Evolutionary conservation across 2,888 invertebrate genomes (phyloP), one percentile per base, ranked within the genome.

Genomic region (Drosophila leonis): DNA sequence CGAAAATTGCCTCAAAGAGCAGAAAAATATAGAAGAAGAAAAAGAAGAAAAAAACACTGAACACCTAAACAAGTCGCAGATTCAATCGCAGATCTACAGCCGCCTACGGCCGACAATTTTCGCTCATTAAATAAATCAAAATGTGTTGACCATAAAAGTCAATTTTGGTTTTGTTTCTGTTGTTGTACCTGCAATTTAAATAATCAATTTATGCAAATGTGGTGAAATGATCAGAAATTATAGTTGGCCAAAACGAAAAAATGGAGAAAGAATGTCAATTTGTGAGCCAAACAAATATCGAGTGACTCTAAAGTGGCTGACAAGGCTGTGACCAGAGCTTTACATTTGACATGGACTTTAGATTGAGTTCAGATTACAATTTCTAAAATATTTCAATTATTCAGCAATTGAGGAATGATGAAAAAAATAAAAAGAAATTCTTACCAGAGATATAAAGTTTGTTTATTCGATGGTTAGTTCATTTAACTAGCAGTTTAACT

Each of bases 91-190:
- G 66, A 81, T 81, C 65, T 75, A 24, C 15, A 18, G 69, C 66
- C 84, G 87, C 84, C 70, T 79, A 80, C 79, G 78, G 79, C 70
- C 69, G 56, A 77, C 73, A 70, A 88, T 80, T 89, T 87, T 73
- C 71, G 74, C 67, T 89, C 87, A 89, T 87, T 84, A 89, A 84
- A 89, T 84, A 81, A 89, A 83, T 89, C 79, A 79, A 76, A 81
- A 76, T 81, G 75, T 55, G 42, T 80, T 85, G 72, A 59, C 84
- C 84, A 81, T 79, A 84, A 79, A 79, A 81, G 82, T 74, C 59
- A 42, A 78, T 67, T 80, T 65, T 44, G 10, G 27, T 57, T 48
- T 41, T 24, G 10, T 24, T 48, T 60, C 35, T 29, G 10, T 27
- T 49, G 56, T 41, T 46, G 7, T 62, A 20, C 42, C 61, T 57